A percentile compares a stretch with the other conserved stretches of the same genome.
Evolutionary conservation across 1,140 invertebrate species (phyloP).

Genomic region (Pseudachorutes palmiensis): DNA sequence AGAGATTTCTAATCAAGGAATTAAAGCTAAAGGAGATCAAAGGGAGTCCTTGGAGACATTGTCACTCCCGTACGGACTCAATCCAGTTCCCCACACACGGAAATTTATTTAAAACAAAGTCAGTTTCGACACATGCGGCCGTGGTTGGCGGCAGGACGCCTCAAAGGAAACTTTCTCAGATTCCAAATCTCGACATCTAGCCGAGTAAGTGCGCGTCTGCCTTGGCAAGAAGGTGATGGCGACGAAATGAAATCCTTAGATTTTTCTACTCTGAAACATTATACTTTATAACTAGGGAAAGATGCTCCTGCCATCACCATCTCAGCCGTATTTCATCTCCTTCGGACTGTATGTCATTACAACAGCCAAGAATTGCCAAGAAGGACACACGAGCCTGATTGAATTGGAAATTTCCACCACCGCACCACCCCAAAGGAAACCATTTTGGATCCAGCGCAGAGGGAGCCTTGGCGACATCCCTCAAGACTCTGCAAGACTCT

Average conservation of each 20-base stretch:
- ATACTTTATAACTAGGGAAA: constrained; percentile 23
- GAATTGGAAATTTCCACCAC: constrained; percentile 30
- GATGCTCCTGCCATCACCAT: constrained; percentile 19
- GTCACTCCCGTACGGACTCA: too few relatives aligned
- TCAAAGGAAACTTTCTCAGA: neutral
- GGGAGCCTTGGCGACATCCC: too few relatives aligned
- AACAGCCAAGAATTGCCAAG: neutral
- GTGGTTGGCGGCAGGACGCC: neutral
- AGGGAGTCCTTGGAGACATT: neutral
- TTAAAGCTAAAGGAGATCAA: neutral
- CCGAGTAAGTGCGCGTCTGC: neutral
- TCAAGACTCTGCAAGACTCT: too few relatives aligned
- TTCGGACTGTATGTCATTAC: constrained; percentile 23
- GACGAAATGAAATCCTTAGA: constrained; percentile 1
- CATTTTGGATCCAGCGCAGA: neutral
- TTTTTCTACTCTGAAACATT: constrained; percentile 17
- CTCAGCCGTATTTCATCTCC: constrained; percentile 17
- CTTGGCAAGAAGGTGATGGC: neutral
- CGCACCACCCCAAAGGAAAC: too few relatives aligned
- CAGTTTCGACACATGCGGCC: constrained; percentile 8
- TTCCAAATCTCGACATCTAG: constrained; percentile 2
- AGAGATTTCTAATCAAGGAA: too few relatives aligned
- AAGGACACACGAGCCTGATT: constrained; percentile 16
- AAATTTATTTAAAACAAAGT: constrained; percentile 15
- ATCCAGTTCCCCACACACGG: too few relatives aligned